Base-by-base conservation (phyloP, 2,113 vertebrate species). In the Strix aluco region DNA sequence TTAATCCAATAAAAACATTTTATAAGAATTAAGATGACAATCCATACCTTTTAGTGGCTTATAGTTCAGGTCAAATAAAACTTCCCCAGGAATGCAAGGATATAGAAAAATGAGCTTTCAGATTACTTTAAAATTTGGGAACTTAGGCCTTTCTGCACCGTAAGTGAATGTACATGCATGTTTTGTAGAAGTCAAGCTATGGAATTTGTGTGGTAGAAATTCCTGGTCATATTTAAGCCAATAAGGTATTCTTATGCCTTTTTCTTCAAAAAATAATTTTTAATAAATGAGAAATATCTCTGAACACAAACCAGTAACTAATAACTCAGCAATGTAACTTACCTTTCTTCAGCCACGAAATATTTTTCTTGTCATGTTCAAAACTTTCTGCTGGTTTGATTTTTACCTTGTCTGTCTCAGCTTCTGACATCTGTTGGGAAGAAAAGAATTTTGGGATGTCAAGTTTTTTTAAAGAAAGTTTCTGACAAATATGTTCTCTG, bases 271-370 rank as follows among this genome's bases (percentile, higher is more conserved):
- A 32, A 70, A 27, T 10, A 14, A 15, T 32, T 81, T 72, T 36
- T 54, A 34, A 55, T 58, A 81, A 92, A 63, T 38, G 54, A 89
- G 10, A 78, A 88, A 34, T 55, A 11, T 91, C 78, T 94, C 75
- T 70, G 65, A 80, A 83, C 25, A 57, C n/a, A 77, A 69, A 46
- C 42, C 71, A 55, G 25, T 4, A 57, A 47, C 38, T 72, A 70
- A 61, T 18, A 88, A 74, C 20, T 74, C 75, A 86, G 77, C n/a
- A 90, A 36, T 69, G 65, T 26, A 61, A 94, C 98, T 97, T 97
- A 98, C 98, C 98, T 98, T 98, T 97, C 52, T 96, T 98, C 89
- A 98, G 86, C 98, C 98, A 98, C 96, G 98, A 96, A 97, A 94
- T 92, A 94, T 97, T 98, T 97, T 98, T 98, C 97, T 97, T 98